phyloP scores from a whole-genome alignment of 1,140 invertebrate species.

The Pseudomyrmex gracilis region DNA sequence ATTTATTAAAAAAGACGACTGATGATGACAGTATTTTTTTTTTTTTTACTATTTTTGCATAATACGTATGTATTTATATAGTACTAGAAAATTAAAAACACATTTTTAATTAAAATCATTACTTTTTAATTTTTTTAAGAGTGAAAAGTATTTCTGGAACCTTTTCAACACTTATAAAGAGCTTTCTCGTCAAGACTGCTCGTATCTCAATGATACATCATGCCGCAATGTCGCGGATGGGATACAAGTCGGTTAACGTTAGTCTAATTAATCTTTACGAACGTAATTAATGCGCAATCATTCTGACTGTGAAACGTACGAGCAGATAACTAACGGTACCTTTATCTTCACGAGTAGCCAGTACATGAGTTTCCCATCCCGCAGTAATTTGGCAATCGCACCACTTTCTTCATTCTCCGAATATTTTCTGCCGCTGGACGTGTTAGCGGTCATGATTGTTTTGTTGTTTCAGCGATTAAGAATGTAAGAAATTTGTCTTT shows the following conservation, averaged over 20 bases:
- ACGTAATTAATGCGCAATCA: constrained; percentile 79
- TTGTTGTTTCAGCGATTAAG: not conserved
- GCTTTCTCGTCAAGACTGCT: constrained; percentile 32
- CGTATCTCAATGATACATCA: constrained; percentile 53
- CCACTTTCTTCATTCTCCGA: constrained; percentile 10
- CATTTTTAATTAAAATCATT: not conserved
- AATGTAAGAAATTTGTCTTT: constrained; percentile 18
- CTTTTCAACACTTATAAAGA: constrained; percentile 58
- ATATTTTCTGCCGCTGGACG: not conserved
- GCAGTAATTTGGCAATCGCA: constrained; percentile 77
- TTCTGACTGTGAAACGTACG: constrained; percentile 41
- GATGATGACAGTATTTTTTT: no score
- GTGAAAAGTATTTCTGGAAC: not conserved
- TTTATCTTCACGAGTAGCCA: constrained; percentile 83
- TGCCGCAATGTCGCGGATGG: constrained; percentile 20
- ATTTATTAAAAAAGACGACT: not conserved
- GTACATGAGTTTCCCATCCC: constrained; percentile 84
- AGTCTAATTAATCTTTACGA: constrained; percentile 84
- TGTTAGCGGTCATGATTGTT: constrained; percentile 28
- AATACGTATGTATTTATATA: no score
- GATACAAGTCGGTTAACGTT: constrained; percentile 71
- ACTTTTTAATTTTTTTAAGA: not conserved
- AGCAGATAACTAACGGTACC: constrained; percentile 70
- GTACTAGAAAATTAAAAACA: no score
- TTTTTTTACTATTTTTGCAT: no score